Evolutionary conservation across 2,797 vertebrate species (phyloP).

Genomic region (Argyrosomus regius): DNA sequence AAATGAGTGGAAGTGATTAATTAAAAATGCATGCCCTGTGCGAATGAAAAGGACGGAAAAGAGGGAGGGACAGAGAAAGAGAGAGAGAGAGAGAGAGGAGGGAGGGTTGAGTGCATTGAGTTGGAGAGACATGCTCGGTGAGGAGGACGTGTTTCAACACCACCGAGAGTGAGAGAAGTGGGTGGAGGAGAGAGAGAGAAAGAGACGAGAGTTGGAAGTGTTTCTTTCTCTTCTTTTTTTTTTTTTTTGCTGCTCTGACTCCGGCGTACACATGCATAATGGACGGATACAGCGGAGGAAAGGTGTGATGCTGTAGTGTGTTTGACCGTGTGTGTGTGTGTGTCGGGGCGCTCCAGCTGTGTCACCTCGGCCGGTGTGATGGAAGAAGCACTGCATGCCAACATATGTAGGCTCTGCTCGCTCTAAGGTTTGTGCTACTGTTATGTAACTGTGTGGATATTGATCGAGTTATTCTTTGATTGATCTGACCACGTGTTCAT

Average conservation of each 20-base stretch:
- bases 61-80: conserved; percentile 25
- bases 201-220: conserved; percentile 64
- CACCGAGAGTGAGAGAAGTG: conserved; percentile 76
- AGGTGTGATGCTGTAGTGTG: conserved; percentile 31
- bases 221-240: neutral
- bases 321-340: conserved; percentile 24
- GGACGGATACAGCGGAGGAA: conserved; percentile 51
- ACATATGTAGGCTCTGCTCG: conserved; percentile 51
- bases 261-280: conserved; percentile 36
- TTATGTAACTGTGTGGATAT: conserved; percentile 6
- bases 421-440: conserved; percentile 62
- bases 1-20: conserved; percentile 72
- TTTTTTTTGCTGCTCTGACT: conserved; percentile 47
- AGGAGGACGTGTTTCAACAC: conserved; percentile 82
- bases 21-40: conserved; percentile 75
- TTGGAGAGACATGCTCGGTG: conserved; percentile 59
- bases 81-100: conserved; percentile 14
- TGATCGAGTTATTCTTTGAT: conserved; percentile 1
- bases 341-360: conserved; percentile 52
- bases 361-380: conserved; percentile 46
- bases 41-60: conserved; percentile 59
- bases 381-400: conserved; percentile 47
- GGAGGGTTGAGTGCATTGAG: conserved; percentile 50
- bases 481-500: conserved; percentile 14
- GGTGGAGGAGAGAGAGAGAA: conserved; percentile 75